Percentiles rank a stretch among this genome's conserved stretches.
Evolutionary conservation across 1,140 invertebrate species (phyloP).

Genomic region (Heliconius nattereri): DNA sequence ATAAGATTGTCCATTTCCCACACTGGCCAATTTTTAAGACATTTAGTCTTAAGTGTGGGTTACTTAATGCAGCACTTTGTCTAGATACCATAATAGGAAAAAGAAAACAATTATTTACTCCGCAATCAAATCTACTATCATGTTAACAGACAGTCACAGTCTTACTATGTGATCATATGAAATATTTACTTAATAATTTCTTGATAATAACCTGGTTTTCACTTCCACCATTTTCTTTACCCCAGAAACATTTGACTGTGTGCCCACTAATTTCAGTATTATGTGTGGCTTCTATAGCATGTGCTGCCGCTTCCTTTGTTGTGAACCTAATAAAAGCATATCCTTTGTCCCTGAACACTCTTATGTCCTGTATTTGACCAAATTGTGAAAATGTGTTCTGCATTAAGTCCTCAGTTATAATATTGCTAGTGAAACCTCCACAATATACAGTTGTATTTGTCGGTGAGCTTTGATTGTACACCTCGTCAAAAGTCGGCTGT

Average conservation of each 20-base stretch:
- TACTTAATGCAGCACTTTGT: too few species aligned
- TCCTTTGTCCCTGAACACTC: conserved; percentile 99
- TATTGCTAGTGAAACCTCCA: conserved; percentile 95
- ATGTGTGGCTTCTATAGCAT: conserved; percentile 98
- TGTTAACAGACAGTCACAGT: too few species aligned
- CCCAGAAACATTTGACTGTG: conserved; percentile 99
- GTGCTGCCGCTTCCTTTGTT: conserved; percentile 97
- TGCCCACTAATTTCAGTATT: conserved; percentile 98
- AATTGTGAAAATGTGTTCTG: conserved; percentile 96
- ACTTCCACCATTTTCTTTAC: conserved; percentile 89
- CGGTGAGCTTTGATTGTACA: conserved; percentile 98
- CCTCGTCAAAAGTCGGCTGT: conserved; percentile 86
- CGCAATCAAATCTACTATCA: too few species aligned
- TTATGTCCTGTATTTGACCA: conserved; percentile 97
- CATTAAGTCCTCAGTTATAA: conserved; percentile 97
- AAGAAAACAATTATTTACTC: neutral
- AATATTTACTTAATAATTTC: neutral
- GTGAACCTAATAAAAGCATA: conserved; percentile 99
- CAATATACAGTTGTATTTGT: conserved; percentile 99
- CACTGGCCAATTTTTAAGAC: too few species aligned
- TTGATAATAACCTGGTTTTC: conserved; percentile 66
- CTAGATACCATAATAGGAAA: neutral
- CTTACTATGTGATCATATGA: too few species aligned
- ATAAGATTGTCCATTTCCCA: too few species aligned
- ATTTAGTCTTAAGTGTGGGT: too few species aligned